Percentiles rank a stretch among this genome's conserved stretches.
Evolutionary conservation across 2,888 invertebrate species (phyloP).

Genomic region (Polyommatus icarus): DNA sequence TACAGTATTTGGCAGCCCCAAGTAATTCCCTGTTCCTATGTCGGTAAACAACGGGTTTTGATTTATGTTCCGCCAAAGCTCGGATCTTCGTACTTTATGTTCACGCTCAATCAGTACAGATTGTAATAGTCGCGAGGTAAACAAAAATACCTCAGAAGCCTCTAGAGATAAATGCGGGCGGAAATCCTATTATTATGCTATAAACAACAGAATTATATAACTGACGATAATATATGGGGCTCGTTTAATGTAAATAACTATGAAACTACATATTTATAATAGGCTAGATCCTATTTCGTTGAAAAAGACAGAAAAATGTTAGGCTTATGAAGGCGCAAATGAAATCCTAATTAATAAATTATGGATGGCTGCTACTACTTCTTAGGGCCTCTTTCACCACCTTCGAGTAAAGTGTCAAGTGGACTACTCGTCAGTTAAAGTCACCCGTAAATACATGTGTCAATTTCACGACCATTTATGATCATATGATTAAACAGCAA

Average conservation of each 20-base stretch:
- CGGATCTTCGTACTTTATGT: constrained; percentile 26
- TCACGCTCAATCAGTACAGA: constrained; percentile 23
- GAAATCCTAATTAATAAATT: no score
- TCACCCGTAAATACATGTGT: no score
- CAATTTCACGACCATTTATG: no score
- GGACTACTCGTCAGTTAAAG: no score
- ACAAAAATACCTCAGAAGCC: not conserved
- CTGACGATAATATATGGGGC: not conserved
- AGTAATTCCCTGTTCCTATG: not conserved
- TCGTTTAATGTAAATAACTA: not conserved
- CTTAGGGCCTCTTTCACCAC: no score
- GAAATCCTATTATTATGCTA: not conserved
- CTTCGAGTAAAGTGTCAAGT: no score
- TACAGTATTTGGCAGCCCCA: not conserved
- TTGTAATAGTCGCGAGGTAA: constrained; percentile 10
- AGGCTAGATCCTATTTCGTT: no score
- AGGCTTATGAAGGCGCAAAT: no score
- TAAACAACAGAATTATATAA: not conserved
- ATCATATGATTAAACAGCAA: no score
- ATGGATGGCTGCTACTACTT: no score
- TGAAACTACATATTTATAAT: not conserved
- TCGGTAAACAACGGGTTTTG: constrained; percentile 24
- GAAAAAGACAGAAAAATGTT: no score
- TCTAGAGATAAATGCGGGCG: not conserved
- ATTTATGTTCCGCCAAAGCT: constrained; percentile 20